Base-by-base conservation (phyloP, 1,140 invertebrate genomes). In the Lepidurus couesii region DNA sequence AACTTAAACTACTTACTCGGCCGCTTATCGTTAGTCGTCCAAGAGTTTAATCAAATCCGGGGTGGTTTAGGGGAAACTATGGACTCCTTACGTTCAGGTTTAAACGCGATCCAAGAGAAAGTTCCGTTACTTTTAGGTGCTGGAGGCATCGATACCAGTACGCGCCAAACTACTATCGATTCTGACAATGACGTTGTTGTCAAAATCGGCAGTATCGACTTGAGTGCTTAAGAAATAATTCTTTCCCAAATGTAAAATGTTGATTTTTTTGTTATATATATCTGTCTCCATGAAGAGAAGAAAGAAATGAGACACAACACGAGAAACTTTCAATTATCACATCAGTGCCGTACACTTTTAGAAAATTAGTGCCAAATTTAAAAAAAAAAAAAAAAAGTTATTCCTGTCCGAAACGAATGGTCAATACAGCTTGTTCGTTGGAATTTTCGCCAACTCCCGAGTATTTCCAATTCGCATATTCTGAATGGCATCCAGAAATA, bases 1-100 rank as follows among this genome's bases (percentile, higher is more conserved):
- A 95, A 95, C 83, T 86, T 96, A 43, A 96, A 96, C 84, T 95
- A 91, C 83, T 86, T 95, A 43, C 84, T 96, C 75, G 94, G 94
- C 6, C 87, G 91, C 77, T 84, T 96, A 43, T 92, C 91, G 0
- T 84, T 95, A 0, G 91, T 95, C 10, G 93, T 93, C 1, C 91
- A 93, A 81, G 94, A 96, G 84, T 96, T 96, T 84, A 92, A 91
- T 82, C 90, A 91, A 82, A 94, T 95, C 65, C 47, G 76, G 42
- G 79, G 80, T 9, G 81, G 82, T 4, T 73, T 83, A 34, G 82
- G 82, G 1, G 81, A 81, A 10, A 81, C 82, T 53, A 77, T 82
- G 6, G 77, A 79, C 0, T 79, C 78, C 24, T 74, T 82, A 13
- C 76, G 65, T 21, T 44, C 79, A 45, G 76, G 76, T n/a, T 45